Base-by-base conservation (phyloP, 2,888 invertebrate genomes). In the Drosophila suboccidentalis region DNA sequence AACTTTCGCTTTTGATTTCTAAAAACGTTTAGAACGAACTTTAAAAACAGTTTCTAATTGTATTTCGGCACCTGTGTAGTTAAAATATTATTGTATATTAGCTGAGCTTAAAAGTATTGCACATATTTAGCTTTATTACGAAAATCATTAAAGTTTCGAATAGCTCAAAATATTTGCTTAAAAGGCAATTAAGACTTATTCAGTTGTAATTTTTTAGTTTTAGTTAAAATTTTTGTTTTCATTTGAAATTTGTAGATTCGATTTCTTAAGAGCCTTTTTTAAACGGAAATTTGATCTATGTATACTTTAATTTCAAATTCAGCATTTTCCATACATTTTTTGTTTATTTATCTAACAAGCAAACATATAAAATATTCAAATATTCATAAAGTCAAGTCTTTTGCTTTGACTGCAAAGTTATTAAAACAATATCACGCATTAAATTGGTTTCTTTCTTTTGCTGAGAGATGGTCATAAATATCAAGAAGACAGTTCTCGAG, bases 1-100 rank as follows among this genome's bases (percentile, higher is more conserved):
- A 64, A 68, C 79, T 84, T 88, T 88, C 89, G 83, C 83, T 86
- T 84, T 73, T 66, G 19, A 11, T 39, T n/a, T 36, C 39, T 26
- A 41, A 54, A 13, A 11, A n/a, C n/a, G 8, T 26, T 22, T 13
- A 65, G 46, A 67, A 61, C 36, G 19, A 65, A 60, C 53, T 59
- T 71, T 46, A 43, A 60, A 55, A 57, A 44, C 32, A 6, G 44
- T 47, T 77, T 77, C 55, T 51, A 71, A 77, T 55, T 66, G 53
- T 19, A 44, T 26, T 46, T 46, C 9, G 4, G 10, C 47, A 36
- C 17, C 15, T 47, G 26, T 15, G 19, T 46, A 39, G 47, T 19
- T 43, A 0, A 22, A 22, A 26, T 51, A 50, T 50, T 76, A 60
- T 57, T 51, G 26, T 54, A 22, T 41, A 49, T 50, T 49, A 10